Conservation (phyloP, 2,113 vertebrate genomes). For the Colius striatus region DNA sequence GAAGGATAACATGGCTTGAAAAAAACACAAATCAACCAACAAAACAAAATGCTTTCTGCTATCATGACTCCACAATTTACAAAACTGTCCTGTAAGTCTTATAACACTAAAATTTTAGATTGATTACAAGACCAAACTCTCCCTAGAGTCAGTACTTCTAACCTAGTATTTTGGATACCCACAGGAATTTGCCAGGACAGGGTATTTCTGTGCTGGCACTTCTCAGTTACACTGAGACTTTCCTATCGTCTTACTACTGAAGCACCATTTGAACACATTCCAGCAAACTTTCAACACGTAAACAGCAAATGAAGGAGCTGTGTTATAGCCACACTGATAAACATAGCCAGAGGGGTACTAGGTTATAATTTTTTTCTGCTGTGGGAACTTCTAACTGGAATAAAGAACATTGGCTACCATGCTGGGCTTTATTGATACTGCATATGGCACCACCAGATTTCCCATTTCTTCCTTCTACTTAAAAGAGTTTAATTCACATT, state of each 20-base stretch:
- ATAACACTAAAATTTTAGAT: background rate
- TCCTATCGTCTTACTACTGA: slow-evolving; percentile 50
- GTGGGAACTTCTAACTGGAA: slow-evolving; percentile 1
- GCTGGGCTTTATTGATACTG: background rate
- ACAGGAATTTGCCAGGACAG: slow-evolving; percentile 58
- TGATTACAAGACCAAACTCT: background rate
- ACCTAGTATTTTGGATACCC: slow-evolving; percentile 38
- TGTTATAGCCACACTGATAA: background rate
- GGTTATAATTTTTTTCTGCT: slow-evolving; percentile 2
- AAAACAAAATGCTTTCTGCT: background rate
- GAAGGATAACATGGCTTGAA: background rate
- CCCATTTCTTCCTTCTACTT: background rate
- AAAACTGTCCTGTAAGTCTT: background rate
- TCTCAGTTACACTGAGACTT: slow-evolving; percentile 54
- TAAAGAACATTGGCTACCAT: background rate
- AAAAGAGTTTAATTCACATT: background rate
- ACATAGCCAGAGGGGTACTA: background rate
- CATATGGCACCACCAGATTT: background rate
- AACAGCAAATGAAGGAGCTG: background rate
- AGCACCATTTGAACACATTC: slow-evolving; percentile 54
- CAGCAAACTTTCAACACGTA: slow-evolving; percentile 54
- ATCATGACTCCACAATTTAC: background rate
- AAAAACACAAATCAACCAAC: no score
- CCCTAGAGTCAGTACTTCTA: slow-evolving; percentile 18
- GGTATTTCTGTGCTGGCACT: slow-evolving; percentile 62